Evolutionary conservation across 1,140 invertebrate species (phyloP), one percentile per base, ranked within the genome.

Genomic region (Drosophila sulfurigaster): DNA sequence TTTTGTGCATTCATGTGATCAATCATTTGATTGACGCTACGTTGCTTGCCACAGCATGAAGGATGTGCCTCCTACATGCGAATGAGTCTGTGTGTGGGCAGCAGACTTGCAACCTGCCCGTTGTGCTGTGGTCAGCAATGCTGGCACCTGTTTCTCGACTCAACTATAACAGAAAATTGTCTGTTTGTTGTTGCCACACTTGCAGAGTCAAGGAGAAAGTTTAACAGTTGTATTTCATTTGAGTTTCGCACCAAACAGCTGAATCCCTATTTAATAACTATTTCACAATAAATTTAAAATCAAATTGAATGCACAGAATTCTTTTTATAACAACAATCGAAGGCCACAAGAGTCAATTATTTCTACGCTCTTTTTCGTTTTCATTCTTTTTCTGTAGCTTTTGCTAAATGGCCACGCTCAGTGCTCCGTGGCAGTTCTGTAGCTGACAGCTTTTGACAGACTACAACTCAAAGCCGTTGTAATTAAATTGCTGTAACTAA

Each of bases 11-110:
- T 60, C 73, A 38, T 62, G 60, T 76, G 81, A 88, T 88, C 83
- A 88, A 88, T 88, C 83, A 88, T 83, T 88, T 89, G 85, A 88
- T 89, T 88, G 83, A 88, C 85, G 78, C 73, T 76, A 54, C 69
- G 62, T 64, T 72, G 59, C 71, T 64, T 72, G 66, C 71, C 56
- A 56, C 51, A 57, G 70, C 63, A 59, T 79, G 83, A 87, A 75
- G 72, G 72, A 79, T 79, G 51, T 63, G 69, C 32, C 48, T 32
- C 30, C 5, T 32, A 32, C 7, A 54, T 68, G 43, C 28, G 49
- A 75, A 86, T 80, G 79, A 88, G 76, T 88, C 76, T 74, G 48
- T 56, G 7, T 15, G 51, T 52, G 51, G 51, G n/a, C 20, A 10
- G 46, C 46, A 10, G 15, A 16, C 16, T 25, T 48, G 6, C 5